Base-by-base conservation (phyloP, 1,140 invertebrate species). In the Macrobrachium rosenbergii region DNA sequence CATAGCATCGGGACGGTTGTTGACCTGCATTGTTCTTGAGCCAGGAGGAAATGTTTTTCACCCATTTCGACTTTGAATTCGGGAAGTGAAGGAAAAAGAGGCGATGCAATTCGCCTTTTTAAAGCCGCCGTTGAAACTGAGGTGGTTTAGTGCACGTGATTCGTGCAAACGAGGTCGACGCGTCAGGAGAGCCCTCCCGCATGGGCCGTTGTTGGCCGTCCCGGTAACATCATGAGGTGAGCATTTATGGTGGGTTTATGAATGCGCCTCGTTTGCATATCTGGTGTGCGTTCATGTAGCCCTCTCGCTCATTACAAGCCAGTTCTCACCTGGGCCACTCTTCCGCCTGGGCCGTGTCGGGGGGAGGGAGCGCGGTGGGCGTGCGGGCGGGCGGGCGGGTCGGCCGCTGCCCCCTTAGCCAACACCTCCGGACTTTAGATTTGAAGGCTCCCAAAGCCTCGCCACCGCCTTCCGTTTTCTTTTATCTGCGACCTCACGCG, bases 181-280 rank as follows among this genome's bases (percentile, higher is more conserved):
- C n/a, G 12, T n/a, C 67, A 16, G 21, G 16, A n/a, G 21, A 37
- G 67, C 67, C 67, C 67, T 72, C 67, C 67, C 67, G 67, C 67
- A 37, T 37, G 21, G 67, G 21, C 67, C 67, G 67, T 72, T 72
- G 67, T 72, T 72, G 21, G 67, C 67, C 67, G 62, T 63, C 84
- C 17, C 21, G 78, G 62, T 37, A 81, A 75, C 84, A 80, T 80
- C 69, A 87, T 80, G 78, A 79, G 59, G 63, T 64, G 43, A 80
- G 23, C 77, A 80, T 87, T 87, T 80, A 80, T 87, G 78, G 64
- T 43, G 67, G 59, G 23, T 75, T 81, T 79, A 87, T 87, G 84
- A 87, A 87, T 87, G 78, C 63, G 77, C 75, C 84, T 87, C 84
- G 84, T 87, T 87, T 87, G 84, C 84, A 87, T 87, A 87, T 87